Evolutionary conservation across 2,888 invertebrate species (phyloP), one percentile per base, ranked within the genome.

Genomic region (Dilophus febrilis): DNA sequence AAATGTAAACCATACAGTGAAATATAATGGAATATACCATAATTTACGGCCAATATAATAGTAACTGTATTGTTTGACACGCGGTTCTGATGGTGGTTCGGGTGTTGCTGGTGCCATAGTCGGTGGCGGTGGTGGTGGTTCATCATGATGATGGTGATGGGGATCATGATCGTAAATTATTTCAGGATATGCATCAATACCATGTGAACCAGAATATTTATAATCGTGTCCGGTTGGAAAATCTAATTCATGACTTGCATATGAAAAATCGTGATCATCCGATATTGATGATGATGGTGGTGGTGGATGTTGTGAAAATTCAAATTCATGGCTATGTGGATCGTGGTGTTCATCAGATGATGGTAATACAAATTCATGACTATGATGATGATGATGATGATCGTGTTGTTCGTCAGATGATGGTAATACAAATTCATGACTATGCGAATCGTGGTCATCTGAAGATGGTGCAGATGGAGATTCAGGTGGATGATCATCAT

Each of bases 1-100:
- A 47, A 76, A 65, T 45, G 58, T 58, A 40, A 63, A 63, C 59
- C 60, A 78, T 7, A 77, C 69, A 40, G 76, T 76, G 50, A 78
- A 78, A 55, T 77, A 77, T 34, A 78, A 56, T 0, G 78, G 78
- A 40, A 77, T 66, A 52, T 77, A 78, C 76, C 77, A 78, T 2
- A 78, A 60, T 48, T 77, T 77, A 42, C 74, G 67, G 1, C 77
- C 77, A 45, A 77, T 66, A 51, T 72, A 76, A 50, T 77, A 77
- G 56, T 77, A 77, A 48, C 74, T 75, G 56, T 76, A 75, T 48
- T 66, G 67, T 46, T 66, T 70, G 12, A 69, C 68, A 47, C 70
- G 57, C 35, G 60, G 54, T 32, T 59, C 52, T 3, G 59, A 55
- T 41, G 60, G 54, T 19, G 32, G 29, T 8, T 52, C 52, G 22